Base-by-base conservation (phyloP, 92 coral and sea anemone genomes). In the Palythoa grandiflora region DNA sequence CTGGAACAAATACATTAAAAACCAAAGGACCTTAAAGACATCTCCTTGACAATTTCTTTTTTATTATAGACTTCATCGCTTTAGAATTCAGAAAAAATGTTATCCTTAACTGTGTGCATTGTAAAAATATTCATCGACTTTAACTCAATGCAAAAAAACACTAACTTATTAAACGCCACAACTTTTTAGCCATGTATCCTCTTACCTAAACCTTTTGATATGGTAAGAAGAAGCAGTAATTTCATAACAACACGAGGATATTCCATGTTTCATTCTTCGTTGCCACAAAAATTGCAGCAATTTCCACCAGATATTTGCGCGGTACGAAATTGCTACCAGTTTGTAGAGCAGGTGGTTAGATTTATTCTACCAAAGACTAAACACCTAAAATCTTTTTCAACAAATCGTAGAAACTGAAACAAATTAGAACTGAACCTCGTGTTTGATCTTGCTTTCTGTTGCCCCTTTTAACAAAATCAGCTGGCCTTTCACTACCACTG, bases 181-280 rank as follows among this genome's bases (percentile, higher is more conserved):
- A 14, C 4, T 12, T 38, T 21, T 59, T 38, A 35, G 3, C 6
- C n/a, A 6, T 15, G 11, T 20, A 7, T 1, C 39, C 1, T 36
- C 86, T 66, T 48, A 81, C 86, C 86, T 65, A 81, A 50, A 48
- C 75, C 47, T 44, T 48, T 71, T 20, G 71, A 68, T 19, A 66
- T 2, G 35, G 28, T 48, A 66, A 81, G 75, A 38, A 63, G 28
- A 15, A 81, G 1, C 16, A 81, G 40, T 51, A 81, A 14, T 20
- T 68, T 66, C 28, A 63, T 6, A 37, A 81, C 39, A 81, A 48
- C 39, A 36, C 65, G 35, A 10, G 13, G 20, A 66, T 35, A 68
- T 20, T 7, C 61, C 86, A 81, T 81, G 75, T 47, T 28, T 20
- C 44, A 53, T 66, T 47, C 44, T 44, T 21, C 13, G 70, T 79